Evolutionary conservation across 2,113 vertebrate genomes (phyloP), one percentile per base, ranked within the genome.

Genomic region (Thymallus thymallus): DNA sequence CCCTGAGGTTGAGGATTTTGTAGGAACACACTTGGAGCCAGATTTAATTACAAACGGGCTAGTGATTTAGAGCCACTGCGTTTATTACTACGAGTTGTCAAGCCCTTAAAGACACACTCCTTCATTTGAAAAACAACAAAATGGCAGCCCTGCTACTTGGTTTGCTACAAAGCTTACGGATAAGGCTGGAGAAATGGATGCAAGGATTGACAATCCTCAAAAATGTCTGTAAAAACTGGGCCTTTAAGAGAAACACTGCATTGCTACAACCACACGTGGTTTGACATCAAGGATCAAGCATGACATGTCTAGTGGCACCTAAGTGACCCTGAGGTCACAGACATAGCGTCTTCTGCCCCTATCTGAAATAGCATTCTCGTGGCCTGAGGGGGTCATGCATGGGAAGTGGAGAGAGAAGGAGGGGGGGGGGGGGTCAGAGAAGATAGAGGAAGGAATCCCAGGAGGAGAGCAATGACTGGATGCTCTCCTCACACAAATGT

Each of bases 301-400:
- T 91, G 90, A 92, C 89, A 87, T 78, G 82, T 90, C 85, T 86
- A 84, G 76, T 88, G 88, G 89, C 89, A 91, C 88, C 82, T 84
- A 62, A 67, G 76, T 90, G 88, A 89, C 86, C 88, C 55, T 16
- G 14, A 78, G 90, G 90, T 92, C 90, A 85, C 76, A 80, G 81
- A 73, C 74, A 35, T 73, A 86, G 83, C 58, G 45, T 86, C 82
- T 82, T 76, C 65, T 80, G 76, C 41, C 79, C 87, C 86, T 79
- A 72, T 66, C 85, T 84, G 84, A 80, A 16, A 35, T 83, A 80
- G 79, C 74, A 78, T 73, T 75, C 68, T 88, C 86, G 84, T 67
- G 76, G 83, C 84, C 81, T 6, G 29, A 41, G 72, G 83, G 84
- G 68, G 77, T 41, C 35, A 41, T 41, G 35, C 35, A 41, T 41